Evolutionary conservation across 1,140 invertebrate species (phyloP).

Genomic region (Sminthurides bifidus): DNA sequence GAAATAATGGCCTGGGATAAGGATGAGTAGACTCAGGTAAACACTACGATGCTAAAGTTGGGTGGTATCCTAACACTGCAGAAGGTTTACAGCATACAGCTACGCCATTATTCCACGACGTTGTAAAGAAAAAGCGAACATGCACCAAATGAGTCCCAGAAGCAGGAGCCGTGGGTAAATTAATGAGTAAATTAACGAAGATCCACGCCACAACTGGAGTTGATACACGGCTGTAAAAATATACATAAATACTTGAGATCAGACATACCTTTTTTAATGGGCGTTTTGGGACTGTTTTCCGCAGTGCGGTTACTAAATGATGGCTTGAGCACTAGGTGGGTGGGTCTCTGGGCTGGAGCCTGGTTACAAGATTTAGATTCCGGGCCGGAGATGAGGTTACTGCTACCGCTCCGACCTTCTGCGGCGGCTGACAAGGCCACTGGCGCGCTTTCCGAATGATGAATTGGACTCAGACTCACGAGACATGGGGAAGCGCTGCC

Average conservation of each 20-base stretch:
- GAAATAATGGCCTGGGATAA: too few species aligned
- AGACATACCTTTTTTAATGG: constrained; percentile 22
- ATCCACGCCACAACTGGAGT: too few species aligned
- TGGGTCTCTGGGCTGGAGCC: neutral
- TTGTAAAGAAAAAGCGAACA: too few species aligned
- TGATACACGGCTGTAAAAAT: too few species aligned
- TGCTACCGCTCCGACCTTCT: neutral
- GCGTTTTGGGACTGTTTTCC: constrained; percentile 24
- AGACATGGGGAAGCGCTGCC: constrained; percentile 22
- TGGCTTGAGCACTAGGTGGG: constrained; percentile 17
- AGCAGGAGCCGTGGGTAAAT: too few species aligned
- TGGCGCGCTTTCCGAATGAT: constrained; percentile 9
- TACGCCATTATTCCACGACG: too few species aligned
- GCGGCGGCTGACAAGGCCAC: neutral
- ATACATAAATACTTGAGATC: neutral
- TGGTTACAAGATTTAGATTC: neutral
- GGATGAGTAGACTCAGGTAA: too few species aligned
- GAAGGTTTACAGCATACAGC: too few species aligned
- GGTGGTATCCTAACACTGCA: too few species aligned
- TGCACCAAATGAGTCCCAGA: too few species aligned
- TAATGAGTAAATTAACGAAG: too few species aligned
- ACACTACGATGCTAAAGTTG: too few species aligned
- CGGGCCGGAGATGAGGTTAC: neutral
- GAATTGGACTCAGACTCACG: constrained; percentile 16
- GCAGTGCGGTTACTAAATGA: constrained; percentile 5